Percentiles rank a stretch among this genome's conserved stretches.
These are phyloP conservation scores for Rugalucina vietnamica DNA, from an alignment of 2,888 invertebrate species.

Conservation along the genomic window DNA sequence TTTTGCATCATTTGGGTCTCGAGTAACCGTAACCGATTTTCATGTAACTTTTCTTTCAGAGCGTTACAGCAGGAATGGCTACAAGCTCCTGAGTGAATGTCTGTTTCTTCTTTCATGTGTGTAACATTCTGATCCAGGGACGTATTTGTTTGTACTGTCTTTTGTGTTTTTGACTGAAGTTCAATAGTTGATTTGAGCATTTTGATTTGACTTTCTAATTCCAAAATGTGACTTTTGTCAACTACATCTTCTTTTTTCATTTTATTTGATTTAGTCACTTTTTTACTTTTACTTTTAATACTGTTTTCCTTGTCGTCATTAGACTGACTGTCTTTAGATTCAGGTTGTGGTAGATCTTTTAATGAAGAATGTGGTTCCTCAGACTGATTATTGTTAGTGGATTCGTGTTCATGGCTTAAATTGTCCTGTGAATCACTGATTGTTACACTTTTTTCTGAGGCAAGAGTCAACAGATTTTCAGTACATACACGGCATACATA, in stretches of 20 bases:
- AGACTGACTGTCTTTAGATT: background rate
- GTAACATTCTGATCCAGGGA: background rate
- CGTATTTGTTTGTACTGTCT: background rate
- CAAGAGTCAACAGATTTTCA: no score
- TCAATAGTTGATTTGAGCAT: background rate
- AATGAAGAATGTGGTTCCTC: background rate
- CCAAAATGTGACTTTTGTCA: background rate
- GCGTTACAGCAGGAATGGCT: background rate
- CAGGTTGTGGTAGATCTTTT: background rate
- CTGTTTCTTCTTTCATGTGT: background rate
- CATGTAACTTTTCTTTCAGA: background rate
- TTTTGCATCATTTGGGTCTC: slow-evolving; percentile 17
- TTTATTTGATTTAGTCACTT: background rate
- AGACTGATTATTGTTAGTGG: background rate
- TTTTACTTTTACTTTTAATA: background rate
- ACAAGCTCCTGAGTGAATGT: background rate
- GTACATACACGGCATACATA: background rate
- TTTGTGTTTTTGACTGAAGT: background rate
- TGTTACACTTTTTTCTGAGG: no score
- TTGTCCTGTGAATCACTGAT: no score
- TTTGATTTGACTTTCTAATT: background rate
- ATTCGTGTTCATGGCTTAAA: background rate
- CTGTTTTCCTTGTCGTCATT: background rate
- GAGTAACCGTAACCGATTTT: background rate
- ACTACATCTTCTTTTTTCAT: background rate